phyloP scores from a whole-genome alignment of 2,797 vertebrate genomes.

The Nothura maculosa region DNA sequence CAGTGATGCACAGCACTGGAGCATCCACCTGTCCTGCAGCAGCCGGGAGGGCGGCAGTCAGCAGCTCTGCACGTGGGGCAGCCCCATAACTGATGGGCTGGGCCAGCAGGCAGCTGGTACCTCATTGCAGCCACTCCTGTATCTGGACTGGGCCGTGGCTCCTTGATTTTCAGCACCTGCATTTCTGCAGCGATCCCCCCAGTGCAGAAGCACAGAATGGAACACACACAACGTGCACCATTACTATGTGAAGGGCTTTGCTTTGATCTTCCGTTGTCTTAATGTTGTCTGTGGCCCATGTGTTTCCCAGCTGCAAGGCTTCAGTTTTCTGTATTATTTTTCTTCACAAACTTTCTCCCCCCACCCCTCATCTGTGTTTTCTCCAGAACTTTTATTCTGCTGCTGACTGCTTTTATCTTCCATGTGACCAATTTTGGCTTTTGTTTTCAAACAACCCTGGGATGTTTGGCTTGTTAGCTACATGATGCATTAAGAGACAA shows the following conservation, averaged over 20 bases:
- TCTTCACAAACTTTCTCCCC: background rate
- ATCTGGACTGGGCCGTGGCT: background rate
- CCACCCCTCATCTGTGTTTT: background rate
- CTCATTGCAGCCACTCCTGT: rapidly evolving
- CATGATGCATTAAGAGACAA: rapidly evolving
- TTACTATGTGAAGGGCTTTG: background rate
- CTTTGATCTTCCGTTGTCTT: background rate
- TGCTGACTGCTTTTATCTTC: background rate
- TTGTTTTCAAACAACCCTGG: background rate
- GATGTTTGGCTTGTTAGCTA: background rate
- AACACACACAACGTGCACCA: no score
- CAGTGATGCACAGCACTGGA: rapidly evolving
- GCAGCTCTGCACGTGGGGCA: background rate
- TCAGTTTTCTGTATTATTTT: background rate
- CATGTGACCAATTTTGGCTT: background rate
- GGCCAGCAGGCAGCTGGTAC: background rate
- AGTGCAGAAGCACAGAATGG: background rate
- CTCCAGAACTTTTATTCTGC: background rate
- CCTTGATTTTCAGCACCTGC: background rate
- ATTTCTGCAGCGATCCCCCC: background rate
- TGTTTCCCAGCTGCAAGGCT: conserved; percentile 33
- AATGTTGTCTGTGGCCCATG: background rate
- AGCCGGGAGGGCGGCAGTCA: rapidly evolving
- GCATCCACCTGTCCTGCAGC: rapidly evolving
- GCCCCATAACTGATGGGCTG: background rate